A percentile compares a stretch with the other conserved stretches of the same genome.
Conservation (phyloP, 2,797 vertebrate genomes). For the Antennarius maculatus region DNA sequence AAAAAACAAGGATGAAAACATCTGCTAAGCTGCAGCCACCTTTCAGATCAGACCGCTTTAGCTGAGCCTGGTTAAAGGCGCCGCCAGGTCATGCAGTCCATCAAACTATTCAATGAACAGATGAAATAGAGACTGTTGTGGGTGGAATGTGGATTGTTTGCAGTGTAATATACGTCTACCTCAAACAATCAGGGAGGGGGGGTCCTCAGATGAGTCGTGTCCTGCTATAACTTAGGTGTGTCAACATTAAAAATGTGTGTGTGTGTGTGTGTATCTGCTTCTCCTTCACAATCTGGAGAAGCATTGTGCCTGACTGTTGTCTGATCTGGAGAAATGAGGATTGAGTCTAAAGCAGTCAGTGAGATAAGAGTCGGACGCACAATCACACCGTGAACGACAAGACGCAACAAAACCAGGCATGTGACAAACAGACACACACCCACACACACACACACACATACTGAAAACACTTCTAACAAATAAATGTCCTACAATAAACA, state of each 20-base stretch:
- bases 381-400: background rate
- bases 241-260: slow-evolving; percentile 6
- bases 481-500: slow-evolving; percentile 23
- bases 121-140: too few relatives aligned
- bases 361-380: slow-evolving; percentile 19
- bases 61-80: background rate
- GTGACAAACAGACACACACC: slow-evolving; percentile 1
- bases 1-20: slow-evolving; percentile 9
- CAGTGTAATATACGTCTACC: too few relatives aligned
- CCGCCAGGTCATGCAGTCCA: background rate
- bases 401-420: background rate
- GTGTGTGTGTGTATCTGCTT: slow-evolving; percentile 27
- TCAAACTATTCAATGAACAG: background rate
- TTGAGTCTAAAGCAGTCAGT: slow-evolving; percentile 1
- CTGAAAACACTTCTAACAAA: background rate
- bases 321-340: slow-evolving; percentile 38
- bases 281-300: slow-evolving; percentile 21
- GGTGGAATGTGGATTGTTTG: too few relatives aligned
- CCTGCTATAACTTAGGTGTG: too few relatives aligned
- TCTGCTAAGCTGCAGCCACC: background rate
- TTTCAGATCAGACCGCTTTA: background rate
- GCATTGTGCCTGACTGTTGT: slow-evolving; percentile 40
- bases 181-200: too few relatives aligned
- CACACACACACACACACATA: background rate
- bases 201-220: too few relatives aligned